Base-by-base conservation (phyloP, 2,888 invertebrate species). In the Tipula lateralis region DNA sequence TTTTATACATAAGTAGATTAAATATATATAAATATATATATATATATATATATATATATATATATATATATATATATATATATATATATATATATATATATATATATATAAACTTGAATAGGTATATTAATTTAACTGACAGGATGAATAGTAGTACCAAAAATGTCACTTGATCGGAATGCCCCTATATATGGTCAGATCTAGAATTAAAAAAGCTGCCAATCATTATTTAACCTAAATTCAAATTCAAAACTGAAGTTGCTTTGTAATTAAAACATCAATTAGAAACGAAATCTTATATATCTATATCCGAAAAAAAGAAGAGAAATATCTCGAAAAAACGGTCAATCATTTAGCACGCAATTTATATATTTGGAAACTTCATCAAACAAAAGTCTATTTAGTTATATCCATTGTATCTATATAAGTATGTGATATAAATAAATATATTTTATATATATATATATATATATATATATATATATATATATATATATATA, bases 311-410 rank as follows among this genome's bases (percentile, higher is more conserved):
- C 66, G 24, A 66, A 39, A n/a, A n/a, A 6, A 19, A 66, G 13
- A 44, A 44, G 16, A 44, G n/a, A 44, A 16, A 16, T 44, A 36
- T 36, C 36, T n/a, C n/a, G n/a, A 44, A 66, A 2, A 19, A 66
- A 66, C 66, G 66, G 66, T 66, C 66, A 66, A 66, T 66, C 66
- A 66, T 66, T 66, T 66, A 66, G 66, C 66, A 66, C 66, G 66
- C 66, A 66, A 66, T 66, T 66, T 66, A 66, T 66, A 24, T 24
- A 66, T 66, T 66, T 66, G 66, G 66, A 66, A 66, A 66, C 24
- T 66, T 66, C 66, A 66, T 66, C 66, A 66, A 66, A 66, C 66
- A 66, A 66, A 66, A 66, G n/a, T 44, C n/a, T 44, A 44, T 66
- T 2, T 66, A 66, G 66, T 66, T 66, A 66, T 24, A 66, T 24